phyloP scores from a whole-genome alignment of 2,888 invertebrate species.

The Drosophila villosipedis region DNA sequence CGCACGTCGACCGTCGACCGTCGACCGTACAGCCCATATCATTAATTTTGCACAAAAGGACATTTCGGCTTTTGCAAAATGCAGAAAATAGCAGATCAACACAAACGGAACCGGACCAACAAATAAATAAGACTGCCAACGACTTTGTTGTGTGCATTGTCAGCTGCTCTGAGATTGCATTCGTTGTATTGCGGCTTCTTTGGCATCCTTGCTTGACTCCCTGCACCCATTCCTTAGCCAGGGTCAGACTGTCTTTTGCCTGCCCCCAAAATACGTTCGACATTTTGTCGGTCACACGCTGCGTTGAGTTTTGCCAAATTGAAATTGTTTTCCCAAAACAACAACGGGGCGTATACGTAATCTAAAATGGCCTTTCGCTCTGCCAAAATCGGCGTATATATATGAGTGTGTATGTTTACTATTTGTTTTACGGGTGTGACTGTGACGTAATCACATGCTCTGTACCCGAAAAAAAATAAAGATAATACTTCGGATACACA shows the following conservation, averaged over 20 bases:
- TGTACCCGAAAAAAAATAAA: neutral
- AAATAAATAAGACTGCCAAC: constrained; percentile 70
- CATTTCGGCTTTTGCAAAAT: constrained; percentile 65
- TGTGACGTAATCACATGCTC: constrained; percentile 9
- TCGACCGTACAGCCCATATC: constrained; percentile 53
- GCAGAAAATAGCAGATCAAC: constrained; percentile 55
- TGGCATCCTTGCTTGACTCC: constrained; percentile 7
- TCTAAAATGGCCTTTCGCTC: constrained; percentile 23
- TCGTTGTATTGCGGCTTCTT: constrained; percentile 26
- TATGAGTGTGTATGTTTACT: neutral
- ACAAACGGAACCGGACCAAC: constrained; percentile 48
- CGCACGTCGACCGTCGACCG: too few species aligned
- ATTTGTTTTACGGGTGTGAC: neutral
- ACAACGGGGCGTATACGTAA: constrained; percentile 47
- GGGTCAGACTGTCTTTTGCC: constrained; percentile 22
- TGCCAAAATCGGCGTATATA: constrained; percentile 34
- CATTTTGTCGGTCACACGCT: constrained; percentile 70
- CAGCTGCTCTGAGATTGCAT: constrained; percentile 34
- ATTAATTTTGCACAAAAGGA: constrained; percentile 76
- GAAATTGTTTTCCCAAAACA: constrained; percentile 72
- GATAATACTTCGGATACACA: neutral
- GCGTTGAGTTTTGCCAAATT: constrained; percentile 73
- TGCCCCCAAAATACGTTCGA: constrained; percentile 60
- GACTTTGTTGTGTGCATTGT: constrained; percentile 72
- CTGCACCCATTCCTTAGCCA: neutral